Evolutionary conservation across 2,888 invertebrate species (phyloP).

Genomic region (Saturnia pavonia): DNA sequence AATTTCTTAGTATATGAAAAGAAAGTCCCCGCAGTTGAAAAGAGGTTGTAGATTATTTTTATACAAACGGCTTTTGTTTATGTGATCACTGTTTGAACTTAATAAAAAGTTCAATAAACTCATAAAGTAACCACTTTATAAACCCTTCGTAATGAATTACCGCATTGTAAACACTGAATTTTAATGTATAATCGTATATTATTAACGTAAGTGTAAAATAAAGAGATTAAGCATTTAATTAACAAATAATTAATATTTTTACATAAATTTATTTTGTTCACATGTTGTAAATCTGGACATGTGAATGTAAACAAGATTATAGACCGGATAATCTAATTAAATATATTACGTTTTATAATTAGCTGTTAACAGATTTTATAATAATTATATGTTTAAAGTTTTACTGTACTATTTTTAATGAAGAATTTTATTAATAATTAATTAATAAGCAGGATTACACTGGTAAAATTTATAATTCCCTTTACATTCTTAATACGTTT

Average conservation of each 20-base stretch:
- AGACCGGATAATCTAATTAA: slow-evolving; percentile 12
- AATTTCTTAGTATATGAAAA: neutral
- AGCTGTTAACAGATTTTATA: slow-evolving; percentile 2
- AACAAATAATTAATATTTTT: slow-evolving; percentile 4
- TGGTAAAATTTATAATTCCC: neutral
- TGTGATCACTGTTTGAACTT: neutral
- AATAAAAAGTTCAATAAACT: slow-evolving; percentile 2
- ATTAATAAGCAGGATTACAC: neutral
- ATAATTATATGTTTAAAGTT: neutral
- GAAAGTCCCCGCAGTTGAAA: neutral
- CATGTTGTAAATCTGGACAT: slow-evolving; percentile 7
- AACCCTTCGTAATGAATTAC: slow-evolving; percentile 7
- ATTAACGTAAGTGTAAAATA: slow-evolving; percentile 8
- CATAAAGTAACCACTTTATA: slow-evolving; percentile 8
- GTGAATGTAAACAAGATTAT: slow-evolving; percentile 6
- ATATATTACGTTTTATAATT: neutral
- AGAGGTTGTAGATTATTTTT: neutral
- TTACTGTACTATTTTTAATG: neutral
- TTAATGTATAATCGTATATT: slow-evolving; percentile 1
- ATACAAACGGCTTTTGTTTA: neutral
- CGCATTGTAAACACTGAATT: slow-evolving; percentile 10
- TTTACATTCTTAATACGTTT: no score
- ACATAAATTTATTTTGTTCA: slow-evolving; percentile 12
- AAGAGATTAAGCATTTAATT: neutral
- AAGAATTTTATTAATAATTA: neutral